A percentile compares a stretch with the other conserved stretches of the same genome.
These are phyloP conservation scores for Homarus americanus DNA, from an alignment of 1,140 invertebrate genomes.

Conservation along the genomic window DNA sequence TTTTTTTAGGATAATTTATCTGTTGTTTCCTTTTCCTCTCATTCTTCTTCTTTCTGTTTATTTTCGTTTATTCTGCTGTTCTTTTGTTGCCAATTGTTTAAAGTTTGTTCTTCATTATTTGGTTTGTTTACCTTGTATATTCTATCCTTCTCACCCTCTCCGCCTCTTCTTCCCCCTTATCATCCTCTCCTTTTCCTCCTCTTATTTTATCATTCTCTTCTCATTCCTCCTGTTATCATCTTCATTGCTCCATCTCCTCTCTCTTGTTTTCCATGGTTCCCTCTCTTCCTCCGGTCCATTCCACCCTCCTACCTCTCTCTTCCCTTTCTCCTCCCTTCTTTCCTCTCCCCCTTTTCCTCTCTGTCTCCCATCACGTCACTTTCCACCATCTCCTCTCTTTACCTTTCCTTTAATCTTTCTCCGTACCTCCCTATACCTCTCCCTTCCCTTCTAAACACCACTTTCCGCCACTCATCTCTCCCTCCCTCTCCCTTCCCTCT, in stretches of 20 bases:
- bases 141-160: conserved; percentile 1
- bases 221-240: not conserved
- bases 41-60: not conserved
- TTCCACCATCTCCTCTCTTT: not conserved
- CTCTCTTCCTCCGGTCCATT: not conserved
- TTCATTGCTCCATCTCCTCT: not conserved
- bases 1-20: no score
- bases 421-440: not conserved
- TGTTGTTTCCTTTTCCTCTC: not conserved
- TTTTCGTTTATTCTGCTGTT: not conserved
- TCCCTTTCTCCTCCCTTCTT: not conserved
- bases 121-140: not conserved
- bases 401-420: not conserved
- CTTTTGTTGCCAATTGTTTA: not conserved
- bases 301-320: not conserved
- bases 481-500: not conserved
- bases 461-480: not conserved
- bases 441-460: no score
- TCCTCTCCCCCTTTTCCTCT: not conserved
- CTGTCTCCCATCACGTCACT: not conserved
- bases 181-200: not conserved
- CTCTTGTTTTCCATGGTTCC: not conserved
- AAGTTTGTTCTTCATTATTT: not conserved
- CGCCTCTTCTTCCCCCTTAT: conserved; percentile 4
- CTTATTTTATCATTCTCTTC: not conserved